Conservation (phyloP, 1,140 invertebrate genomes). For the Scaptomyza hsui region DNA sequence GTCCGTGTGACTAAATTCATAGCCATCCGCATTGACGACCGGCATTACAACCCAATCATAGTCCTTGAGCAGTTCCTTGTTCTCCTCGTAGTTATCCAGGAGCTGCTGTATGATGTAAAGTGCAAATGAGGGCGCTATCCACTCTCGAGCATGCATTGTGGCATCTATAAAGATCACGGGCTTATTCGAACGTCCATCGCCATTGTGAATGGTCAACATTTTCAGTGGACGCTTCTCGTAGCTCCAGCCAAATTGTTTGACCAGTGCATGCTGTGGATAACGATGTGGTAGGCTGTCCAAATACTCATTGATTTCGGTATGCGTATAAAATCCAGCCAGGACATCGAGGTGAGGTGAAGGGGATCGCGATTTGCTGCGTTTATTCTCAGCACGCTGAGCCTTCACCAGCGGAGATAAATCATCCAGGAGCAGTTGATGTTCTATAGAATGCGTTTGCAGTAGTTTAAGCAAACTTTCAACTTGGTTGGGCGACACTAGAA, state of each 20-base stretch:
- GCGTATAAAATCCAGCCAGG: conserved; percentile 59
- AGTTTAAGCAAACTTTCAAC: conserved; percentile 51
- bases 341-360: conserved; percentile 55
- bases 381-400: conserved; percentile 52
- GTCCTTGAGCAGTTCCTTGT: conserved; percentile 83
- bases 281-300: conserved; percentile 84
- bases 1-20: conserved; percentile 70
- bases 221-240: conserved; percentile 85
- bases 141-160: conserved; percentile 89
- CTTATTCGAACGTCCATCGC: conserved; percentile 79
- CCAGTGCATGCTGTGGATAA: conserved; percentile 83
- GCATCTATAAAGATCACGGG: conserved; percentile 86
- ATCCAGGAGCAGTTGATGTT: conserved; percentile 67
- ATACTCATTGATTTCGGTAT: conserved; percentile 85
- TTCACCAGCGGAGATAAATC: conserved; percentile 61
- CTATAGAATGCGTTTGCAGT: conserved; percentile 39
- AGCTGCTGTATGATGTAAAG: conserved; percentile 87
- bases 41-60: conserved; percentile 87
- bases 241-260: conserved; percentile 84
- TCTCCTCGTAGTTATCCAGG: conserved; percentile 85
- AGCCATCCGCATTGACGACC: conserved; percentile 85
- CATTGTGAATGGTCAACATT: conserved; percentile 85
- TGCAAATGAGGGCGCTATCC: conserved; percentile 88
- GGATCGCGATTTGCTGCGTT: conserved; percentile 23
- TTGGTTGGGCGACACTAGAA: conserved; percentile 80